phyloP scores from a whole-genome alignment of 2,888 invertebrate genomes.

The Parthenolecanium corni region DNA sequence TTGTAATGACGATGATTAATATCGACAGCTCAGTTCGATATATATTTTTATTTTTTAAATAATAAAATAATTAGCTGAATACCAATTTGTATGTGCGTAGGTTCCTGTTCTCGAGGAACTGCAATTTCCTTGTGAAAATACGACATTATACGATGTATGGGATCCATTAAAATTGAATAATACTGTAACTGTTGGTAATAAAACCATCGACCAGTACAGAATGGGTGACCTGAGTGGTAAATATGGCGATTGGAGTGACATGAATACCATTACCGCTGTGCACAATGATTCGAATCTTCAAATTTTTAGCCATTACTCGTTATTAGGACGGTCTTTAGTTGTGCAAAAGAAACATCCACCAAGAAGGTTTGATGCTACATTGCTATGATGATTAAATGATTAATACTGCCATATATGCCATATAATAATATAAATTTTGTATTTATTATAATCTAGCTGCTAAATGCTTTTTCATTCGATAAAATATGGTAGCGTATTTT shows the following conservation, averaged over 20 bases:
- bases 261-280: constrained; percentile 41
- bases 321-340: constrained; percentile 75
- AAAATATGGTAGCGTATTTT: too few species aligned
- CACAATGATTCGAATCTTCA: constrained; percentile 74
- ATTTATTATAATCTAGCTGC: too few species aligned
- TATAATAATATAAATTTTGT: too few species aligned
- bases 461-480: too few species aligned
- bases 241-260: constrained; percentile 61
- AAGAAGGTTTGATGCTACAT: constrained; percentile 15
- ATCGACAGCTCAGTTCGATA: too few species aligned
- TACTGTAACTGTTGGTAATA: not conserved
- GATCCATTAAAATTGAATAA: constrained; percentile 54
- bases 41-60: too few species aligned
- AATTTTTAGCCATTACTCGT: constrained; percentile 66
- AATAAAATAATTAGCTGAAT: not conserved
- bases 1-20: too few species aligned
- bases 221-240: constrained; percentile 78
- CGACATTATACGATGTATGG: constrained; percentile 71
- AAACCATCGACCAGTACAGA: constrained; percentile 61
- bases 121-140: constrained; percentile 76
- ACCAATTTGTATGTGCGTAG: constrained; percentile 40
- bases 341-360: constrained; percentile 38
- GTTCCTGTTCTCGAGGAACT: constrained; percentile 69
- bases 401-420: too few species aligned
- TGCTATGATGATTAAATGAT: too few species aligned